A percentile compares a stretch with the other conserved stretches of the same genome.
These are phyloP conservation scores for Gonocerus acuteangulatus DNA, from an alignment of 2,888 invertebrate species.

Conservation along the genomic window DNA sequence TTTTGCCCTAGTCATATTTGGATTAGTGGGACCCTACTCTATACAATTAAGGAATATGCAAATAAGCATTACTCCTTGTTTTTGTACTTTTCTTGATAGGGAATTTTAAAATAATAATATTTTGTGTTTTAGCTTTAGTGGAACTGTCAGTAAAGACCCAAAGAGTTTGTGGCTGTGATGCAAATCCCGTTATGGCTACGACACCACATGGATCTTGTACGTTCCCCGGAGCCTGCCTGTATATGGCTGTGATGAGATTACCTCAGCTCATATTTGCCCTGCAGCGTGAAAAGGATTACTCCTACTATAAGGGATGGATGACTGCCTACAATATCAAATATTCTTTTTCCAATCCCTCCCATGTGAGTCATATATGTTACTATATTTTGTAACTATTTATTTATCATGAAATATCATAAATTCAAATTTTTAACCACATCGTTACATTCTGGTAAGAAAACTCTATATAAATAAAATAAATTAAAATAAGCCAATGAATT, in stretches of 20 bases:
- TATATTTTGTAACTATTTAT: no score
- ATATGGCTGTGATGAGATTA: constrained; percentile 47
- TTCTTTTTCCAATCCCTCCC: constrained; percentile 48
- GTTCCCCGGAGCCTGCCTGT: constrained; percentile 49
- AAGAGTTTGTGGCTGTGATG: constrained; percentile 27
- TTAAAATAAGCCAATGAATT: no score
- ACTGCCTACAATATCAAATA: constrained; percentile 49
- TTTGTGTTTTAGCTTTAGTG: constrained; percentile 20
- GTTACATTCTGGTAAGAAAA: no score
- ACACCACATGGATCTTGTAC: constrained; percentile 42
- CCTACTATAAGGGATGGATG: constrained; percentile 49
- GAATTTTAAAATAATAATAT: no score
- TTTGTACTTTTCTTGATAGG: no score
- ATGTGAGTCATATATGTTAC: constrained; percentile 41
- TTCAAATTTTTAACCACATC: no score
- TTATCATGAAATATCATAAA: no score
- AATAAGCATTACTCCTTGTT: no score
- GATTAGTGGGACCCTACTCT: no score
- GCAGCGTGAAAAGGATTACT: constrained; percentile 40
- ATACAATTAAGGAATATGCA: no score
- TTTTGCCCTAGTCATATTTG: no score
- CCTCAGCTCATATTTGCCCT: constrained; percentile 38
- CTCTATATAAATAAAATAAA: no score
- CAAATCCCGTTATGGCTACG: constrained; percentile 29
- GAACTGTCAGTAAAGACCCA: constrained; percentile 36